Conservation (phyloP, 2,888 invertebrate species). For the Achlya flavicornis region DNA sequence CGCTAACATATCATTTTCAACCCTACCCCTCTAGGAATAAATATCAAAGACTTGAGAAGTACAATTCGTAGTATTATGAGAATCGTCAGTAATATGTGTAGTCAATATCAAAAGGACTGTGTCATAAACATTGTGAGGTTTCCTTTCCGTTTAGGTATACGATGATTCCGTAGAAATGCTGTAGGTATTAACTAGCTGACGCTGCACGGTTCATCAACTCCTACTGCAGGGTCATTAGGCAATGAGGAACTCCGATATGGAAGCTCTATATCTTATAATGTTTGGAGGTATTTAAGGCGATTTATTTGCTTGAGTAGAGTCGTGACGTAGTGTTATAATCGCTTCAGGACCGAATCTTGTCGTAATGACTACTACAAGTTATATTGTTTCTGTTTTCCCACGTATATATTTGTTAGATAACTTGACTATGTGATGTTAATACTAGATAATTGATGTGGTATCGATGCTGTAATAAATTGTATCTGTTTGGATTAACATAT, state of each 20-base stretch:
- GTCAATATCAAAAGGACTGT: conserved; percentile 64
- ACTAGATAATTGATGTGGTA: conserved; percentile 4
- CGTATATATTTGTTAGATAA: neutral
- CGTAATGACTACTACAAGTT: neutral
- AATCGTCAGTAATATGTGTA: neutral
- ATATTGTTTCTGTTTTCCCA: neutral
- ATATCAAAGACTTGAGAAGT: neutral
- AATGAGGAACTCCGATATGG: conserved; percentile 26
- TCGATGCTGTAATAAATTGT: neutral
- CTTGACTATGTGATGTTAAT: neutral
- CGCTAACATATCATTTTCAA: neutral
- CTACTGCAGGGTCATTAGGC: conserved; percentile 34
- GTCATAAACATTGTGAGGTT: conserved; percentile 47
- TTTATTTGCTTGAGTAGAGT: conserved; percentile 10
- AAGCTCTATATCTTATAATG: conserved; percentile 11
- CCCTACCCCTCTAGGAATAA: neutral
- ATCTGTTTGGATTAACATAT: neutral
- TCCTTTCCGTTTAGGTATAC: conserved; percentile 52
- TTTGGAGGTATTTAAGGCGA: conserved; percentile 13
- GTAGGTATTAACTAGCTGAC: conserved; percentile 33
- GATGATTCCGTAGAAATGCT: conserved; percentile 65
- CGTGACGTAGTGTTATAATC: conserved; percentile 11
- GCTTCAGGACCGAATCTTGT: neutral
- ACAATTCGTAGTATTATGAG: neutral
- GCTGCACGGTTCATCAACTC: conserved; percentile 53